Evolutionary conservation across 2,113 vertebrate genomes (phyloP), one percentile per base, ranked within the genome.

Genomic region (Acanthisitta chloris): DNA sequence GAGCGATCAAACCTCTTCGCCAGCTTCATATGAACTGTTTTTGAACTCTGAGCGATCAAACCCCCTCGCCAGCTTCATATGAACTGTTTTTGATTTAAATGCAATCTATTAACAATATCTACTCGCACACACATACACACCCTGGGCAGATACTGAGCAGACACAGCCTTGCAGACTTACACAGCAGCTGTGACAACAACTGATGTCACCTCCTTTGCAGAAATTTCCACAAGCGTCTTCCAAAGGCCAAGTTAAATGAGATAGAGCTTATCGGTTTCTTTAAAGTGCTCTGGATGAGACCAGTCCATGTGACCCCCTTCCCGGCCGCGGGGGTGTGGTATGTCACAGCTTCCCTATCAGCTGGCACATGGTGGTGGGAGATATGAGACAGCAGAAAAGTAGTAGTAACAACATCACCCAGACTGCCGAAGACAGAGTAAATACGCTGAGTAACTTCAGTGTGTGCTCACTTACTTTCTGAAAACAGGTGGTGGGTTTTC

Each of bases 121-220:
- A 6, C 72, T 96, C 43, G 57, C 93, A 80, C 92, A 91, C 42
- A 9, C 72, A 55, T 16, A 86, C 72, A 84, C 88, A 34, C 77
- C 36, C 90, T 15, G 3, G 77, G 84, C 92, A 97, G 81, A 85
- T 61, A 74, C 79, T 80, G 80, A 95, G 76, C 90, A 95, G 96
- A 73, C 33, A 0, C 33, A 57, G 88, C 24, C 91, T 85, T 62
- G 66, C 92, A 92, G 81, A 83, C 85, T 92, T 91, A 81, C 88
- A 87, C 88, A 89, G 93, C 95, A 97, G 90, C 97, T 97, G 94
- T 96, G 96, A 97, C 95, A 96, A 96, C 97, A 97, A 96, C 93
- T 97, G 96, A 97, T 92, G 96, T 97, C 96, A 97, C 92, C 96
- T 92, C 90, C 96, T 90, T 90, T 94, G 90, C 91, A 96, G 94